Base-by-base conservation (phyloP, 1,140 invertebrate species). In the Cepaea nemoralis region DNA sequence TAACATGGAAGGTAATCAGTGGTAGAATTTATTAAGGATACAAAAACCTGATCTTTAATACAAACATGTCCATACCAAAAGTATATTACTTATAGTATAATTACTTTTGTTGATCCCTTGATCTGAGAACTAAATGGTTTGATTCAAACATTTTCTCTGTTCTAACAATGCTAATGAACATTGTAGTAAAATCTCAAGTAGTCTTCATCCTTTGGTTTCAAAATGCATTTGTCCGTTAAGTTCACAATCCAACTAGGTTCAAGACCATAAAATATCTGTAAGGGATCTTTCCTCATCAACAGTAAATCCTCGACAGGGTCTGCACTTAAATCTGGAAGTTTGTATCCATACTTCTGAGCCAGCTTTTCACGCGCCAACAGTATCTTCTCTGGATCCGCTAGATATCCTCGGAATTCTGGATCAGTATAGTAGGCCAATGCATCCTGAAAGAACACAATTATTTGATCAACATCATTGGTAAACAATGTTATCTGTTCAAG, bases 331-430 rank as follows among this genome's bases (percentile, higher is more conserved):
- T 91, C 87, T 37, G 88, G 90, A 74, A 98, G 92, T 37, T 91
- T 90, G 91, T 99, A 99, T 22, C 98, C 98, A 93, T 97, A 99
- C 91, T 99, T 99, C 92, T 99, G 98, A 12, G 97, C 94, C 67
- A 99, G 92, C 79, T 95, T 91, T 71, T 93, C 86, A 77, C 93
- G 78, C 87, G 96, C 95, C 83, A 95, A 90, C 33, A 95, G 95
- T 79, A 99, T 93, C 91, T 95, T 93, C 84, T 96, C 95, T n/a
- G 97, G 97, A 93, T 99, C 95, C 5, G 97, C 97, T 77, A 99
- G 93, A 90, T 99, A 99, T 0, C 98, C 98, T 85, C 98, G 92
- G 85, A 92, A 94, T 85, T 94, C 93, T 22, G 98, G 93, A 92
- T 95, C 94, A 16, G 95, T 94, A 89, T 99, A 99, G 92, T 96